Conservation (phyloP, 2,113 vertebrate species). For the Bufo bufo region DNA sequence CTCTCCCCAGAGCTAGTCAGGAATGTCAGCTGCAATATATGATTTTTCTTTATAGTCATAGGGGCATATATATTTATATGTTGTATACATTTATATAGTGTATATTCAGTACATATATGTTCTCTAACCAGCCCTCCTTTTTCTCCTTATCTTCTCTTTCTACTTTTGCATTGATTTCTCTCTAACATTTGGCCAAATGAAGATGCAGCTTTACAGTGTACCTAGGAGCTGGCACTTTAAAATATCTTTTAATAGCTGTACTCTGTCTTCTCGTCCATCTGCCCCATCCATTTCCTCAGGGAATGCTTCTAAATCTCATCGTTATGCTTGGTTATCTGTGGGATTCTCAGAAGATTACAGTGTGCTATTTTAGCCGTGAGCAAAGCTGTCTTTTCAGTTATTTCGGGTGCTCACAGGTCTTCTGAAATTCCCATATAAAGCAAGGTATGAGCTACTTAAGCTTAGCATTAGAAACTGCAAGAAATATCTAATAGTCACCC, state of each 20-base stretch:
- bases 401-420: conserved; percentile 46
- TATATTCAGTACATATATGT: not conserved
- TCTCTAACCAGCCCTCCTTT: not conserved
- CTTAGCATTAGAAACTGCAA: not conserved
- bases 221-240: conserved; percentile 28
- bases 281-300: conserved; percentile 23
- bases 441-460: conserved; percentile 43
- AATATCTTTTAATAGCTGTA: conserved; percentile 32
- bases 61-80: no score
- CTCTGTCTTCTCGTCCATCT: conserved; percentile 7
- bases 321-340: conserved; percentile 48
- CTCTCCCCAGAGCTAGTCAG: conserved; percentile 26
- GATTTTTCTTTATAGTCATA: no score
- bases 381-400: conserved; percentile 50
- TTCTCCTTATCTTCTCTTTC: not conserved
- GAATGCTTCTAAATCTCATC: conserved; percentile 40
- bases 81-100: no score
- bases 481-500: not conserved
- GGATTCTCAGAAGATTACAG: conserved; percentile 56
- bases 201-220: not conserved
- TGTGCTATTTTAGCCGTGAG: conserved; percentile 49
- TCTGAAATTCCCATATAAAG: conserved; percentile 56
- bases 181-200: not conserved
- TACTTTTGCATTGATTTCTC: not conserved
- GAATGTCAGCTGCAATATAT: conserved; percentile 28